Evolutionary conservation across 2,888 invertebrate species (phyloP), one percentile per base, ranked within the genome.

Genomic region (Eremobia ochroleuca): DNA sequence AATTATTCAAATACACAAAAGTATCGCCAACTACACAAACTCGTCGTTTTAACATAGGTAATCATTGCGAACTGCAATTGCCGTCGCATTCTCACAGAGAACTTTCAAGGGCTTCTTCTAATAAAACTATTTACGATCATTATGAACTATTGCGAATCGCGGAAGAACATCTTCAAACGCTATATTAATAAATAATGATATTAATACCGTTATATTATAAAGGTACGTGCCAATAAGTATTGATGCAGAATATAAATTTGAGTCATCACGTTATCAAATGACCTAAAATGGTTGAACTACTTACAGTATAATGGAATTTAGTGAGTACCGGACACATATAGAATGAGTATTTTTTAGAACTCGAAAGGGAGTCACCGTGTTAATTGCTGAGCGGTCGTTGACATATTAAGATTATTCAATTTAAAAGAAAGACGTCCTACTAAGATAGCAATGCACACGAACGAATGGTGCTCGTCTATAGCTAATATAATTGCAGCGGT

Each of bases 291-390:
- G 85, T 83, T 88, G 90, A 83, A 86, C 90, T 90, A 93, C 87
- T 86, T 90, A 89, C 85, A 70, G 87, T 82, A 88, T 88, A 89
- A 81, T 89, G 83, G 88, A 89, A 92, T 89, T 89, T 87, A 88
- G 88, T 90, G 85, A 89, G 88, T 87, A 86, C 76, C 81, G 86
- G 85, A 90, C 89, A 87, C 87, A 89, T 91, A 91, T 89, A 92
- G 90, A 91, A 90, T 87, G 77, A 82, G 82, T 85, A 87, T 89
- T 92, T 93, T 93, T 94, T 92, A 89, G 89, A 92, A 91, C 92
- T 92, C 89, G 83, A 91, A 95, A 93, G 91, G 92, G 91, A 94
- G 95, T 95, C 91, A 94, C 94, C 94, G 94, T 94, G 95, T 95
- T 95, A 94, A 94, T 94, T 93, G 92, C 90, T 91, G 86, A 87